Percentiles rank a stretch among this genome's conserved stretches.
These are phyloP conservation scores for Pogonomyrmex californicus DNA, from an alignment of 1,140 invertebrate species.

Conservation along the genomic window DNA sequence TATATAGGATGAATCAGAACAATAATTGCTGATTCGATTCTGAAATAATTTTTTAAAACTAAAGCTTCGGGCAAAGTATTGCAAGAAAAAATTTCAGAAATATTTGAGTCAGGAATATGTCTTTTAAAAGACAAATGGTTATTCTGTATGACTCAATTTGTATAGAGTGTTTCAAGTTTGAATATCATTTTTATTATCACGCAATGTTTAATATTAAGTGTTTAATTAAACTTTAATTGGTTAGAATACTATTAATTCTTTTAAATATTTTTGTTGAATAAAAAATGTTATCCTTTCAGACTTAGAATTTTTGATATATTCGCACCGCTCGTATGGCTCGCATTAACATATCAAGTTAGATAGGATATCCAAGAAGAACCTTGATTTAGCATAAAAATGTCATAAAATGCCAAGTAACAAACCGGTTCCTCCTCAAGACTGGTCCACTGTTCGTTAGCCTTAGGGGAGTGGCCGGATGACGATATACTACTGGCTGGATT, in stretches of 20 bases:
- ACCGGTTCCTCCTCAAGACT: slow-evolving; percentile 94
- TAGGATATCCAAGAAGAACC: neutral
- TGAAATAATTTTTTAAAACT: too few species aligned
- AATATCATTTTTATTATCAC: neutral
- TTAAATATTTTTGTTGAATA: neutral
- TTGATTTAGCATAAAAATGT: slow-evolving; percentile 45
- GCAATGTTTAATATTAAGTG: neutral
- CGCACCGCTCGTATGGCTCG: neutral
- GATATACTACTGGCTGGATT: slow-evolving; percentile 87
- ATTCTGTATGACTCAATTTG: too few species aligned
- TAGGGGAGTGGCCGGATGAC: slow-evolving; percentile 88
- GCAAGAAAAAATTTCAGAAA: too few species aligned
- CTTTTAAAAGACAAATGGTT: too few species aligned
- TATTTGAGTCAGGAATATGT: too few species aligned
- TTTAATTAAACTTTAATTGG: neutral
- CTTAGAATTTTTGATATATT: neutral
- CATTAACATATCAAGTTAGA: slow-evolving; percentile 36
- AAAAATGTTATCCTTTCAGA: neutral
- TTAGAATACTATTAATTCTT: neutral
- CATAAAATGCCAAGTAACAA: slow-evolving; percentile 70
- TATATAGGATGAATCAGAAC: too few species aligned
- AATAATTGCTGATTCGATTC: too few species aligned
- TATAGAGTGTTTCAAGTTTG: neutral
- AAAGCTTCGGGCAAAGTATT: too few species aligned
- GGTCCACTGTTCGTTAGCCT: slow-evolving; percentile 93